Percentiles rank a stretch among this genome's conserved stretches.
Evolutionary conservation across 2,113 vertebrate species (phyloP).

Genomic region (Furnarius figulus): DNA sequence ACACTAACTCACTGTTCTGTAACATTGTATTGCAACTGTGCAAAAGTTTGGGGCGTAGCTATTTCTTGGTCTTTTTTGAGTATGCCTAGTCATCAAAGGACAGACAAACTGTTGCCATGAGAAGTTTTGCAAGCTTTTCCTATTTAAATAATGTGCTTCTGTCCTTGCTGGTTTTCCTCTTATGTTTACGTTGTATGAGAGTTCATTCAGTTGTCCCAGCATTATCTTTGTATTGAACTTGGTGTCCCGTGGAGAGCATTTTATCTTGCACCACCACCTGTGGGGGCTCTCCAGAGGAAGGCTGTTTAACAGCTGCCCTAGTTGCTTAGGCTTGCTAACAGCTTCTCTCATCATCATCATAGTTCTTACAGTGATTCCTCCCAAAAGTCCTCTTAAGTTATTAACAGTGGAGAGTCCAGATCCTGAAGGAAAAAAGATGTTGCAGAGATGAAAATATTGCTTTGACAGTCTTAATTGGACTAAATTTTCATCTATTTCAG

Average conservation of each 20-base stretch:
- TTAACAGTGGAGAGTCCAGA: neutral
- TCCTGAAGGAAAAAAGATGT: neutral
- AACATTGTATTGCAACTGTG: neutral
- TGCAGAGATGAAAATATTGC: neutral
- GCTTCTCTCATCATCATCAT: neutral
- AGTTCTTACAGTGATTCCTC: neutral
- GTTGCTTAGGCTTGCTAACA: neutral
- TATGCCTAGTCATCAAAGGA: neutral
- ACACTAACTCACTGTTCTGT: neutral
- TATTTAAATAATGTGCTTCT: neutral
- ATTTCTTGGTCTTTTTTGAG: neutral
- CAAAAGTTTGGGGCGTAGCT: neutral
- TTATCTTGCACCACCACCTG: fast-evolving
- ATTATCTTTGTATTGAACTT: neutral
- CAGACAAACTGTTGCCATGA: neutral
- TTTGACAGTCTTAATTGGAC: neutral
- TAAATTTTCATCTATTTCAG: slow-evolving; percentile 73
- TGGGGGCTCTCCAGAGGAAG: neutral
- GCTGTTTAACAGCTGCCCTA: neutral
- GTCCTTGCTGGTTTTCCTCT: neutral
- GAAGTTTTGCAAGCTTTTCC: neutral
- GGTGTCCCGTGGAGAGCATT: neutral
- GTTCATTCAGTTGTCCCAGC: neutral
- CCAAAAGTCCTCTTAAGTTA: neutral
- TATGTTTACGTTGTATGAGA: neutral